Evolutionary conservation across 1,140 invertebrate species (phyloP).

Genomic region (Geopemphigus sp.): DNA sequence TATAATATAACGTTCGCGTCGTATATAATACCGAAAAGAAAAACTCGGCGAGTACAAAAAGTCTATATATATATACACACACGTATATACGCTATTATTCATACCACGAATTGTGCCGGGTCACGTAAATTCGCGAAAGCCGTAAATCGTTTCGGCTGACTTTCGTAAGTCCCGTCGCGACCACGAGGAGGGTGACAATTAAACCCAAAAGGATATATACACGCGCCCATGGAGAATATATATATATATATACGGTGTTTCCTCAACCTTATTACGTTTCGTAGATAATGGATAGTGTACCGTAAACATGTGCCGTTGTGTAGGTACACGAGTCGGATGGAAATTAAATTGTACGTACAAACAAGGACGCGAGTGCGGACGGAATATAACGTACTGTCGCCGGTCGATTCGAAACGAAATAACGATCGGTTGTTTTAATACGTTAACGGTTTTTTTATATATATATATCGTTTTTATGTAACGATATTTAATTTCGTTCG

Average conservation of each 20-base stretch:
- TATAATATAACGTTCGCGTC: not conserved
- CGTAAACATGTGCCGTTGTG: no score
- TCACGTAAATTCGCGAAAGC: slow-evolving; percentile 38
- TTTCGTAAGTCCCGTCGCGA: not conserved
- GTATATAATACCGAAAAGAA: no score
- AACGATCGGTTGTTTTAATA: no score
- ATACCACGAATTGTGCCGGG: slow-evolving; percentile 16
- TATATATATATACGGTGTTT: not conserved
- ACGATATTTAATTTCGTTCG: no score
- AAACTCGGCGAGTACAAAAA: no score
- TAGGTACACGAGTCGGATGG: not conserved
- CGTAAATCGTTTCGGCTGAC: slow-evolving; percentile 44
- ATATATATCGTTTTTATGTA: no score
- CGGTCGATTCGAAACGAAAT: no score
- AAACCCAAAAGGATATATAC: slow-evolving; percentile 28
- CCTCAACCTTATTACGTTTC: slow-evolving; percentile 18
- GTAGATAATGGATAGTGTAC: slow-evolving; percentile 11
- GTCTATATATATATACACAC: slow-evolving; percentile 25
- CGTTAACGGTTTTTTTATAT: no score
- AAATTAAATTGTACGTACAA: not conserved
- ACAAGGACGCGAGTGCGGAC: not conserved
- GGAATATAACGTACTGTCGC: not conserved
- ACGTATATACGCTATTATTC: slow-evolving; percentile 39
- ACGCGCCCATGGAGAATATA: slow-evolving; percentile 18
- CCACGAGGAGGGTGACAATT: slow-evolving; percentile 36